phyloP scores from a whole-genome alignment of 1,140 invertebrate genomes.

The Drosophila watanabei region DNA sequence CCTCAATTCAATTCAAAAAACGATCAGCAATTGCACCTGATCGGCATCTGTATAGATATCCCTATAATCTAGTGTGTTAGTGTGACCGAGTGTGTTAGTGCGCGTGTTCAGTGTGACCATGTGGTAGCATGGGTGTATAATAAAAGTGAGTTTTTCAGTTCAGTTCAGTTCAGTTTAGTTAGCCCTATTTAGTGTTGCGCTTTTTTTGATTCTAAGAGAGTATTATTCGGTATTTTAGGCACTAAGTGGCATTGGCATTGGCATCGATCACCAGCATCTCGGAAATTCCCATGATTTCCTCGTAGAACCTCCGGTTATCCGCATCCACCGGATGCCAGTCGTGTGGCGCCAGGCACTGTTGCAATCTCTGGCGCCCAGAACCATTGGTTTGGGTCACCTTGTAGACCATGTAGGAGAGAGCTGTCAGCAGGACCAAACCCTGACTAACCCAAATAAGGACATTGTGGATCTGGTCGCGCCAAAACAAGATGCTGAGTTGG shows the following conservation, averaged over 20 bases:
- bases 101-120: conserved; percentile 10
- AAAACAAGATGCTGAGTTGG: conserved; percentile 46
- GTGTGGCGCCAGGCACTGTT: conserved; percentile 75
- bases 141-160: conserved; percentile 59
- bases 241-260: conserved; percentile 63
- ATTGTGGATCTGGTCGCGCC: conserved; percentile 26
- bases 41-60: conserved; percentile 3
- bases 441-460: conserved; percentile 64
- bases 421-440: conserved; percentile 57
- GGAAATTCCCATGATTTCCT: conserved; percentile 80
- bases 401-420: conserved; percentile 68
- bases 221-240: conserved; percentile 55
- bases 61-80: conserved; percentile 2
- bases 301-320: conserved; percentile 77
- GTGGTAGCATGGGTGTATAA: conserved; percentile 31
- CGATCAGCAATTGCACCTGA: conserved; percentile 30
- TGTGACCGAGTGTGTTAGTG: conserved; percentile 20
- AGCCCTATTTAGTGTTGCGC: conserved; percentile 32
- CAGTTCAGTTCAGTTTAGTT: conserved; percentile 35
- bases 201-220: conserved; percentile 42
- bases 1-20: conserved; percentile 31
- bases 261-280: conserved; percentile 81
- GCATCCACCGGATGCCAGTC: conserved; percentile 84
- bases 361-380: conserved; percentile 55
- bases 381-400: conserved; percentile 73